A percentile compares a stretch with the other conserved stretches of the same genome.
Evolutionary conservation across 2,888 invertebrate genomes (phyloP).

Genomic region (Lepidonotus clava): DNA sequence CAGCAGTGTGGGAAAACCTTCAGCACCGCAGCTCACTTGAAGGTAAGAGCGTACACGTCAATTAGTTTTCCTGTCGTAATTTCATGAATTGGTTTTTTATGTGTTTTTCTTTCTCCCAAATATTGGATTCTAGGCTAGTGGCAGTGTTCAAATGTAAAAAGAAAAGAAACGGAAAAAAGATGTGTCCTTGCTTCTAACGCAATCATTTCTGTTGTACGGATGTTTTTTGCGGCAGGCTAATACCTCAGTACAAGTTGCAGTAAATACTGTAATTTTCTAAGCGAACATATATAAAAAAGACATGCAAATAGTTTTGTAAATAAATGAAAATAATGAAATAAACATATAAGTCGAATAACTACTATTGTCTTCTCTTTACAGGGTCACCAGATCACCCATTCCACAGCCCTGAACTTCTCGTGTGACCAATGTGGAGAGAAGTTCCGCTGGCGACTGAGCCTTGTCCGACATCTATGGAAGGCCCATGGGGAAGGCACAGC

Average conservation of each 20-base stretch:
- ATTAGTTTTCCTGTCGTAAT: too few species aligned
- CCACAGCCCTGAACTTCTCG: neutral
- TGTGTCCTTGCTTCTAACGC: too few species aligned
- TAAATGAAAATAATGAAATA: neutral
- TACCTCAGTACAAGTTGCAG: neutral
- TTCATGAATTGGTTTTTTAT: too few species aligned
- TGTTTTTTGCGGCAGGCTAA: too few species aligned
- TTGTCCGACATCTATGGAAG: neutral
- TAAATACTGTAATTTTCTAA: neutral
- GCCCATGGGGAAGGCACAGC: neutral
- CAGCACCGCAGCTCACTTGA: neutral
- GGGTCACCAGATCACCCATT: conserved; percentile 23
- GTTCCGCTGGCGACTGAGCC: conserved; percentile 21
- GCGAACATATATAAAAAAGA: neutral
- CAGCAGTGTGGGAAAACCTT: neutral
- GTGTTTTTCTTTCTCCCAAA: too few species aligned
- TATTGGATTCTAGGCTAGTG: too few species aligned
- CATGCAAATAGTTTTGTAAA: neutral
- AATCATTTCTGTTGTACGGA: too few species aligned
- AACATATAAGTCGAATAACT: neutral
- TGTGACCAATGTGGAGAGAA: neutral
- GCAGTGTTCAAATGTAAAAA: too few species aligned
- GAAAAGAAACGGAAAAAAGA: too few species aligned
- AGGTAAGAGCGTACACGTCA: too few species aligned
- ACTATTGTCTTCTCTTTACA: neutral